These are phyloP conservation scores for Hecatera dysodea DNA, from an alignment of 2,888 invertebrate genomes.

Conservation along the genomic window DNA sequence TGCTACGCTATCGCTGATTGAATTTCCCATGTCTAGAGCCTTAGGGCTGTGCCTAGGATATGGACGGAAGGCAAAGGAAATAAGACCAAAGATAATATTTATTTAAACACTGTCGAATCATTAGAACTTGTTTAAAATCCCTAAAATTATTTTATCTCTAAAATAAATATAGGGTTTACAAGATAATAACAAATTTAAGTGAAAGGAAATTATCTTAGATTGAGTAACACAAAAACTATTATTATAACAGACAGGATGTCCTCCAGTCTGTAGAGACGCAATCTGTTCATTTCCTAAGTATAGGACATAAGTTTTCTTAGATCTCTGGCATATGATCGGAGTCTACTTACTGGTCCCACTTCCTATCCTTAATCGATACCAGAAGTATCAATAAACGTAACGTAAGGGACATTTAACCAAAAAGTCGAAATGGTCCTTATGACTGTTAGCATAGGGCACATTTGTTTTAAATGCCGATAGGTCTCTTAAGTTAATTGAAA, in stretches of 20 bases:
- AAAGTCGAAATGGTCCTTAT: too few species aligned
- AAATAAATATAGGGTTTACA: too few species aligned
- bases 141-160: too few species aligned
- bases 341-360: background rate
- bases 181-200: background rate
- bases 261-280: background rate
- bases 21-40: too few species aligned
- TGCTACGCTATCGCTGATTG: too few species aligned
- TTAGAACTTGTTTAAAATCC: too few species aligned
- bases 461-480: too few species aligned
- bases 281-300: slow-evolving; percentile 44
- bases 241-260: slow-evolving; percentile 46
- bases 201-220: slow-evolving; percentile 41
- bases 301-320: slow-evolving; percentile 15
- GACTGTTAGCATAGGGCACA: too few species aligned
- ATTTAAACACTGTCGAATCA: background rate
- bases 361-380: background rate
- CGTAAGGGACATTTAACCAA: too few species aligned
- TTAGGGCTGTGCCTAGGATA: too few species aligned
- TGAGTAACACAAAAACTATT: slow-evolving; percentile 25
- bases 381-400: too few species aligned
- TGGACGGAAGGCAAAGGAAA: background rate
- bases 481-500: too few species aligned
- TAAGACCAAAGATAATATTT: background rate
- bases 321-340: background rate